Percentiles rank a stretch among this genome's conserved stretches.
Conservation (phyloP, 1,140 invertebrate genomes). For the Pectinophora gossypiella region DNA sequence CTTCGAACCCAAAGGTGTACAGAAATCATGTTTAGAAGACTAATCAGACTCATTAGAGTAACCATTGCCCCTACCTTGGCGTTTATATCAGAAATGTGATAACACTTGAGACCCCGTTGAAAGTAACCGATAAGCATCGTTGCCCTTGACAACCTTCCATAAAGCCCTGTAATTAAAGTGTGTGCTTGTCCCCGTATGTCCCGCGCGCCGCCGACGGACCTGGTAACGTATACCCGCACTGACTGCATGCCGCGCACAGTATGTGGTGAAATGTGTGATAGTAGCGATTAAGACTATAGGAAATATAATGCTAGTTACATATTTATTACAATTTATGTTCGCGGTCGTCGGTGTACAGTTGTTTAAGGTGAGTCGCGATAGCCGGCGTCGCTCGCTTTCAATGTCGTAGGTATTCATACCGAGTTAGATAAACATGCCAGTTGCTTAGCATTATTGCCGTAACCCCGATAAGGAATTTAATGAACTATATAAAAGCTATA, state of each 20-base stretch:
- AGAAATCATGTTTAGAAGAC: neutral
- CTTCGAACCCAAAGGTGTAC: slow-evolving; percentile 58
- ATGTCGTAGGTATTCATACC: too few species aligned
- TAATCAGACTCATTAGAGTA: slow-evolving; percentile 15
- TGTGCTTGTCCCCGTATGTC: slow-evolving; percentile 68
- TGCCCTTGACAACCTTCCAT: too few species aligned
- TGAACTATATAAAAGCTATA: too few species aligned
- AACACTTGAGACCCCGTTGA: too few species aligned
- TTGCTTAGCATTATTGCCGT: too few species aligned
- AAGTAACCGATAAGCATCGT: too few species aligned
- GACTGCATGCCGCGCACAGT: slow-evolving; percentile 78
- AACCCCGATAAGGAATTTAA: too few species aligned
- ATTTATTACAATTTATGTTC: slow-evolving; percentile 99
- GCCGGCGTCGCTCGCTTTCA: neutral
- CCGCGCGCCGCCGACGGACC: slow-evolving; percentile 52
- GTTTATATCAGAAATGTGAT: slow-evolving; percentile 22
- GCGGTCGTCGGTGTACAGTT: slow-evolving; percentile 99
- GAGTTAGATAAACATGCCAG: too few species aligned
- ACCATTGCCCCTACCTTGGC: slow-evolving; percentile 62
- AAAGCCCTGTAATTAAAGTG: too few species aligned
- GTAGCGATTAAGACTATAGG: slow-evolving; percentile 99
- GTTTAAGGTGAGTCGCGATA: slow-evolving; percentile 89
- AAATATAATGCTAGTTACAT: slow-evolving; percentile 99
- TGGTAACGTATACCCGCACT: slow-evolving; percentile 66
- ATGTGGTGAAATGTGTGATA: slow-evolving; percentile 99